These are phyloP conservation scores for Chymomyza procnemis DNA, from an alignment of 2,888 invertebrate species.

Conservation along the genomic window DNA sequence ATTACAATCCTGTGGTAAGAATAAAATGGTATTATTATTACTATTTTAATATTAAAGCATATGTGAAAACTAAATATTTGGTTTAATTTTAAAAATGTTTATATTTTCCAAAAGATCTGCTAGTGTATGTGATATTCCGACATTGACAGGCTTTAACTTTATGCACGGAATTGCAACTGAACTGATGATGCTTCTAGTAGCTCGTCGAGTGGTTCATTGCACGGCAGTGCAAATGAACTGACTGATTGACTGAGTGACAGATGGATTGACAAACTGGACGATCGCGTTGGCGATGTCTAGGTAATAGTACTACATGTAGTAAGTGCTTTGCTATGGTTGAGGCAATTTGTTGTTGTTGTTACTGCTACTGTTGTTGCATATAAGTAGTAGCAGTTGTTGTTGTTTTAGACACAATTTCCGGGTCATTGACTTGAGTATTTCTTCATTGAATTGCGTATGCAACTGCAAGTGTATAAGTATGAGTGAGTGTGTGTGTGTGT, in stretches of 20 bases:
- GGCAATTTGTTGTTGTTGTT: slow-evolving; percentile 41
- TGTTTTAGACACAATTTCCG: slow-evolving; percentile 78
- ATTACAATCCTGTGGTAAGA: too few relatives aligned
- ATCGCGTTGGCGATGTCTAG: slow-evolving; percentile 44
- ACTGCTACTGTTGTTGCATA: slow-evolving; percentile 31
- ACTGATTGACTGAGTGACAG: neutral
- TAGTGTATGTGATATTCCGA: slow-evolving; percentile 32
- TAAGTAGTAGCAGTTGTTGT: slow-evolving; percentile 65
- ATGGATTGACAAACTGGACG: neutral
- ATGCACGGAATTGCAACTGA: slow-evolving; percentile 19
- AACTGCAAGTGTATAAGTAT: slow-evolving; percentile 62
- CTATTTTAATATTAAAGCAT: too few relatives aligned
- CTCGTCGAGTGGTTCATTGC: slow-evolving; percentile 61
- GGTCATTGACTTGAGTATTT: slow-evolving; percentile 78
- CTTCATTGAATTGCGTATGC: slow-evolving; percentile 75
- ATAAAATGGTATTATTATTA: too few relatives aligned
- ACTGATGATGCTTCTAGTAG: neutral
- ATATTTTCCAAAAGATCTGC: neutral
- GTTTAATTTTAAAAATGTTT: too few relatives aligned
- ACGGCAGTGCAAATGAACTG: slow-evolving; percentile 40
- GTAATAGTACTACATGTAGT: slow-evolving; percentile 62
- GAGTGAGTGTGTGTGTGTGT: slow-evolving; percentile 19
- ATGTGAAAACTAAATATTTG: too few relatives aligned
- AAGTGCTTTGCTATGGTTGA: slow-evolving; percentile 47
- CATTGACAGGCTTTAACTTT: slow-evolving; percentile 37